These are phyloP conservation scores for Prochilodus magdalenae DNA, from an alignment of 2,113 vertebrate species.

Conservation along the genomic window DNA sequence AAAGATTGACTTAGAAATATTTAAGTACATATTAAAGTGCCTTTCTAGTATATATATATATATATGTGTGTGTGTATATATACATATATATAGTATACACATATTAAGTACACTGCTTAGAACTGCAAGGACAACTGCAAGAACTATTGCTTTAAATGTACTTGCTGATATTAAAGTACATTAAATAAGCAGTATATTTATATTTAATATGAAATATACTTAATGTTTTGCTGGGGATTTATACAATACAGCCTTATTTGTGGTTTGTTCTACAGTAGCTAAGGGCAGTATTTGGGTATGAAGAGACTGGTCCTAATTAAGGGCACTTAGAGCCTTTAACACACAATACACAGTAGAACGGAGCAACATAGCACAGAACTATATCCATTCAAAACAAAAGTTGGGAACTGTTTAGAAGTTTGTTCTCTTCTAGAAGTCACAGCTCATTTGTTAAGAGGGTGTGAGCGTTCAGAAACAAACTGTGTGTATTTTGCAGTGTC, in stretches of 20 bases:
- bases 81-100: no score
- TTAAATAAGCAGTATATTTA: no score
- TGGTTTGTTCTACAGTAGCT: slow-evolving; percentile 3
- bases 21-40: no score
- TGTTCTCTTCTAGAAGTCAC: background rate
- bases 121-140: no score
- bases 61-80: no score
- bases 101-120: no score
- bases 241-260: background rate
- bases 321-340: background rate
- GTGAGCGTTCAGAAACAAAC: slow-evolving; percentile 1
- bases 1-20: no score
- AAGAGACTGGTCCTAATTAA: background rate
- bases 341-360: background rate
- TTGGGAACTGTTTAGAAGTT: slow-evolving; percentile 4
- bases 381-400: background rate
- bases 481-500: slow-evolving; percentile 9
- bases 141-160: no score
- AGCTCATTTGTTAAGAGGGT: slow-evolving; percentile 2
- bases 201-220: no score
- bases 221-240: no score
- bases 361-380: background rate
- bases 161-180: no score
- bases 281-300: background rate
- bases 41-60: no score